These are phyloP conservation scores for Psilopsiagon aymara DNA, from an alignment of 2,113 vertebrate species.

Conservation along the genomic window DNA sequence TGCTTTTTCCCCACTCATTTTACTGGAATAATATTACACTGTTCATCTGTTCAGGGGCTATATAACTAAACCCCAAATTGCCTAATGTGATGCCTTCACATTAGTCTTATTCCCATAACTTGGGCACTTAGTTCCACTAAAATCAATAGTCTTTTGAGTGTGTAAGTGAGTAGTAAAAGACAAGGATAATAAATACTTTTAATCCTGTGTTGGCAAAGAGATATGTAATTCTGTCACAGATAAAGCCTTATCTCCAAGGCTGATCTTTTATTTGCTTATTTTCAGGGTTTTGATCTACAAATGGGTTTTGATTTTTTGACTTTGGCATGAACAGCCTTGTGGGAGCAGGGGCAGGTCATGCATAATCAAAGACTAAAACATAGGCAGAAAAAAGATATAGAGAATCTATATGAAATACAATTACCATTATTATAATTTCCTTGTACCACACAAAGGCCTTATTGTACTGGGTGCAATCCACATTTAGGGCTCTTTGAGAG, in stretches of 20 bases:
- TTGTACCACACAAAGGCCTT: not conserved
- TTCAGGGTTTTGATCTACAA: slow-evolving; percentile 60
- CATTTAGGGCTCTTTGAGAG: not conserved
- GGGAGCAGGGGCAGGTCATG: slow-evolving; percentile 21
- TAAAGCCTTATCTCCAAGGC: slow-evolving; percentile 23
- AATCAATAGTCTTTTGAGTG: slow-evolving; percentile 40
- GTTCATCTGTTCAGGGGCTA: not conserved
- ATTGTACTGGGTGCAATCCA: not conserved
- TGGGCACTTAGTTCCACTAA: slow-evolving; percentile 39
- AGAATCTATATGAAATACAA: not conserved
- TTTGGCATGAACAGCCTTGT: slow-evolving; percentile 26
- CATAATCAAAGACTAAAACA: slow-evolving; percentile 33
- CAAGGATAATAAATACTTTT: slow-evolving; percentile 53
- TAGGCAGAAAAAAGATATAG: not conserved
- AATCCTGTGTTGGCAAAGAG: slow-evolving; percentile 29
- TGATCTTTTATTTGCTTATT: slow-evolving; percentile 45
- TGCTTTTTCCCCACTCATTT: not conserved
- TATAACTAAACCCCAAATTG: slow-evolving; percentile 19
- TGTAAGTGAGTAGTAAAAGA: slow-evolving; percentile 24
- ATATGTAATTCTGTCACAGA: slow-evolving; percentile 43
- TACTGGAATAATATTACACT: slow-evolving; percentile 21
- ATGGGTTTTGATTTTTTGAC: slow-evolving; percentile 62
- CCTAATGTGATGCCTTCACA: not conserved
- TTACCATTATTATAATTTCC: not conserved
- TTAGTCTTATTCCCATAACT: slow-evolving; percentile 45